Evolutionary conservation across 35 echinoderm and acorn worm species (phyloP).

Genomic region (Ophiothrix spiculata): DNA sequence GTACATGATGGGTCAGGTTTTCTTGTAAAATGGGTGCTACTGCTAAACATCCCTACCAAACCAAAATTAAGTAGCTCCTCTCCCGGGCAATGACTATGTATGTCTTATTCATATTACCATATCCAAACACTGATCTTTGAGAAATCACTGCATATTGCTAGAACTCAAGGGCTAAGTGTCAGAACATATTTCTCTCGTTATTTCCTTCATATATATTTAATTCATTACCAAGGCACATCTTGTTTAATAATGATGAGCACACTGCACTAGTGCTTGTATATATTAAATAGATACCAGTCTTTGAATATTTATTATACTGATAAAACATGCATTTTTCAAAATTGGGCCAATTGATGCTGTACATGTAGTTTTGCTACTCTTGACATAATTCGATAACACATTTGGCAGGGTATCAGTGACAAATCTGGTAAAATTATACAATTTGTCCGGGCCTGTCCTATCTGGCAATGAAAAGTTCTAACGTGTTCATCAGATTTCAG

Average conservation of each 20-base stretch:
- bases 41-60: too few relatives aligned
- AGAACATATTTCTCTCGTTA: not conserved
- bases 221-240: constrained; percentile 1
- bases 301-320: not conserved
- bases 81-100: too few relatives aligned
- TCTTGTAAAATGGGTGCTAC: too few relatives aligned
- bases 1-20: too few relatives aligned
- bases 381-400: not conserved
- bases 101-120: constrained; percentile 11
- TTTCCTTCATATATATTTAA: not conserved
- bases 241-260: not conserved
- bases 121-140: not conserved
- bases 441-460: too few relatives aligned
- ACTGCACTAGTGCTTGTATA: not conserved
- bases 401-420: not conserved
- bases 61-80: too few relatives aligned
- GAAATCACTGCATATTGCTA: not conserved
- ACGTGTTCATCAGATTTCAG: too few relatives aligned
- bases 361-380: not conserved
- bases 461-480: too few relatives aligned
- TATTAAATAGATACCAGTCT: not conserved
- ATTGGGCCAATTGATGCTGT: not conserved
- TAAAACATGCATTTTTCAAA: not conserved
- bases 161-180: not conserved
- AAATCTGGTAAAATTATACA: not conserved